phyloP scores from a whole-genome alignment of 1,140 invertebrate species.

The Anagrus nilaparvatae region DNA sequence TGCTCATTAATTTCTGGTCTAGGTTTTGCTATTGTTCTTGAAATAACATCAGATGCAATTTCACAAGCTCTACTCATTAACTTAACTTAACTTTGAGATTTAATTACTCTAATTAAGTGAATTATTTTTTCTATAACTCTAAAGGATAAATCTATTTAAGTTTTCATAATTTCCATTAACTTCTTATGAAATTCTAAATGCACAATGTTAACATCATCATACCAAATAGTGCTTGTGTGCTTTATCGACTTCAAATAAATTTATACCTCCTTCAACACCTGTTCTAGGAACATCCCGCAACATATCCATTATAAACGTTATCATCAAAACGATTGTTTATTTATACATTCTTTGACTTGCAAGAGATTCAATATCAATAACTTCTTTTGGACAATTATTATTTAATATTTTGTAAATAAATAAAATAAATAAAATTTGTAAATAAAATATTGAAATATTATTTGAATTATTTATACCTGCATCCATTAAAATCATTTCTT shows the following conservation, averaged over 20 bases:
- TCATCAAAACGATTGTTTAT: no score
- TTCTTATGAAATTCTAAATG: constrained; percentile 47
- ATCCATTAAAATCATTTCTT: constrained; percentile 89
- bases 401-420: constrained; percentile 83
- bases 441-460: constrained; percentile 6
- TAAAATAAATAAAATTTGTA: constrained; percentile 8
- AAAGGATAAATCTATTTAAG: constrained; percentile 25
- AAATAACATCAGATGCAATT: constrained; percentile 71
- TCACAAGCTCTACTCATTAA: constrained; percentile 76
- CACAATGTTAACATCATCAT: constrained; percentile 47
- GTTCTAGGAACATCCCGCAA: constrained; percentile 90
- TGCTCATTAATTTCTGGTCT: constrained; percentile 67
- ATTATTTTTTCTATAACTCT: constrained; percentile 49
- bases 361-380: constrained; percentile 58
- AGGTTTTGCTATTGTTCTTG: constrained; percentile 64
- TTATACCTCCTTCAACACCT: constrained; percentile 49
- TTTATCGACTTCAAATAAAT: constrained; percentile 69
- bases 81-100: constrained; percentile 73
- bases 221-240: constrained; percentile 47
- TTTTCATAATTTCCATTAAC: constrained; percentile 38
- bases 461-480: constrained; percentile 52
- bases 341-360: no score
- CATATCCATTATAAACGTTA: no score
- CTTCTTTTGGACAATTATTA: constrained; percentile 65
- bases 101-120: constrained; percentile 72